Conservation (phyloP, 2,113 vertebrate species). For the Oplegnathus fasciatus region DNA sequence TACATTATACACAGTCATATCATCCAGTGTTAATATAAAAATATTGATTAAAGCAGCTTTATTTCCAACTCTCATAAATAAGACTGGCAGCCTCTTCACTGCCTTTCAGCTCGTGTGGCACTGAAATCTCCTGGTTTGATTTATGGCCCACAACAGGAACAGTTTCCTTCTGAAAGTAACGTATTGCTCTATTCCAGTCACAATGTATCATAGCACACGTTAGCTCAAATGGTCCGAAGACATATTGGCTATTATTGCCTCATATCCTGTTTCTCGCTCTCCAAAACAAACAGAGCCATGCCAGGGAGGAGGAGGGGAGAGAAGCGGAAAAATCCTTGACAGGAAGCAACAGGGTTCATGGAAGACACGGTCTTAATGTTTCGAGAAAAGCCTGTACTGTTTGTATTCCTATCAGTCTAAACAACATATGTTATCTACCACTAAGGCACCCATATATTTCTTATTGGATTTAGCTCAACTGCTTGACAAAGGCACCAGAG, state of each 20-base stretch:
- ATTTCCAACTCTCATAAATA: conserved; percentile 8
- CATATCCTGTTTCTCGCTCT: conserved; percentile 35
- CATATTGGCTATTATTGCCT: conserved; percentile 29
- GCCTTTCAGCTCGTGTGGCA: not conserved
- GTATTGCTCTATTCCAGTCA: conserved; percentile 20
- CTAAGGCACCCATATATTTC: not conserved
- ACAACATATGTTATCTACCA: conserved; percentile 5
- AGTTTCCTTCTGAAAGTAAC: not conserved
- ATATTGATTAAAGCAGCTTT: conserved; percentile 15
- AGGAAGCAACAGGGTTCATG: conserved; percentile 2
- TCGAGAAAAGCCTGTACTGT: not conserved
- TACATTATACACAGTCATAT: not conserved
- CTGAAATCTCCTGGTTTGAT: conserved; percentile 9
- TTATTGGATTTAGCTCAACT: not conserved
- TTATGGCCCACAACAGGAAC: not conserved
- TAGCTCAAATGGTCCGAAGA: conserved; percentile 34
- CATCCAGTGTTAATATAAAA: not conserved
- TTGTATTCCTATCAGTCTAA: conserved; percentile 8
- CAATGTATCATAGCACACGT: not conserved
- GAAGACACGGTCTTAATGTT: not conserved
- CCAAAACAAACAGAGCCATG: conserved; percentile 17
- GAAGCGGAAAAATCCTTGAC: not conserved
- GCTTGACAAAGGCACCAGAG: conserved; percentile 16
- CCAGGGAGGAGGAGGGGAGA: conserved; percentile 6
- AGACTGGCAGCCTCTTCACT: not conserved